phyloP scores from a whole-genome alignment of 2,888 invertebrate genomes.

The Rugalucina vietnamica region DNA sequence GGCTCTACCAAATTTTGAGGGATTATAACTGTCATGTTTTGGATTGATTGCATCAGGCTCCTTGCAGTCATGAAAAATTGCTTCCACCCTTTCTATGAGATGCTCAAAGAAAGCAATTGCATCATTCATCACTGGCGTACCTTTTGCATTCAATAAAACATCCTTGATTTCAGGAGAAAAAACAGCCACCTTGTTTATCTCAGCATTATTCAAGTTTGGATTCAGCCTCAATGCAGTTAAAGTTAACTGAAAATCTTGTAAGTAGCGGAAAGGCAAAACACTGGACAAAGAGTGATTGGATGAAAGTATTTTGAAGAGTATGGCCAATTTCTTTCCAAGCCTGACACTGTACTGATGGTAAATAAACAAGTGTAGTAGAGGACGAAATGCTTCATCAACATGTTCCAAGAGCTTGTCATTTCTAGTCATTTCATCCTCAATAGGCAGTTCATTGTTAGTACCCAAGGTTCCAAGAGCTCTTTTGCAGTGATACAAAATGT shows the following conservation, averaged over 20 bases:
- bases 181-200: not conserved
- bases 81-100: not conserved
- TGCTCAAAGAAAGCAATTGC: not conserved
- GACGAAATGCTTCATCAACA: not conserved
- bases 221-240: not conserved
- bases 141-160: not conserved
- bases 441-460: not conserved
- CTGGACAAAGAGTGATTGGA: constrained; percentile 3
- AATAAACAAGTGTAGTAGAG: not conserved
- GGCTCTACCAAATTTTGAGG: not conserved
- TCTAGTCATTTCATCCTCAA: not conserved
- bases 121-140: not conserved
- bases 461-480: not conserved
- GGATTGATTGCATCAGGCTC: not conserved
- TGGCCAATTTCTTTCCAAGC: not conserved
- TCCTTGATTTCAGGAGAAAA: constrained; percentile 12
- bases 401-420: constrained; percentile 4
- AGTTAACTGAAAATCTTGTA: not conserved
- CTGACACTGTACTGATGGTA: not conserved
- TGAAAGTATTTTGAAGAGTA: not conserved
- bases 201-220: not conserved
- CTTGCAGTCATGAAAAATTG: not conserved
- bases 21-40: not conserved
- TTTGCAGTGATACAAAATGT: not conserved
- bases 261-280: not conserved